Evolutionary conservation across 1,140 invertebrate species (phyloP), one percentile per base, ranked within the genome.

Genomic region (Chymomyza costata): DNA sequence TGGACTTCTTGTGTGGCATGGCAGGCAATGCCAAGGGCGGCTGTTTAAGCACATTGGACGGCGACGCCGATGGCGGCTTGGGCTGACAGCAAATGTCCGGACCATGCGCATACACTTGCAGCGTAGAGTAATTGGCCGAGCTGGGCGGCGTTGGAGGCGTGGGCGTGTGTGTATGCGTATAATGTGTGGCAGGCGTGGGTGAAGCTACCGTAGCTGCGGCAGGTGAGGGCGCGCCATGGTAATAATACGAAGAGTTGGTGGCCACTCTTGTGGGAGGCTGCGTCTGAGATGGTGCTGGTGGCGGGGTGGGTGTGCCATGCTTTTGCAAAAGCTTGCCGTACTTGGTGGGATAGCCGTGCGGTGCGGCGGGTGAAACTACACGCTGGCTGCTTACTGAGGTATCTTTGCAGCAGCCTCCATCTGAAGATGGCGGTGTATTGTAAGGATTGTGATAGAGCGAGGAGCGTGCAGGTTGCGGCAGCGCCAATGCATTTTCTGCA

Each of bases 401-500:
- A 44, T 73, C 62, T 16, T 59, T 25, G 40, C 50, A 51, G 16
- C 41, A 19, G 7, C 10, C 13, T 18, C 15, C 32, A 34, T 48
- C 51, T 6, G 34, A 56, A 21, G 43, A 41, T 14, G 47, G 47
- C 35, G 69, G 48, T 6, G 44, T 53, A 30, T 65, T 81, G 34
- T 81, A 83, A 1, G 81, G 81, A 62, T 83, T 83, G 18, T 73
- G 57, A 55, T 83, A 83, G 1, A 83, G 64, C 39, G 73, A 80
- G 21, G 74, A 52, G 34, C 68, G 45, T 1, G 60, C 35, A 5
- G 15, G 2, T 38, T 10, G 35, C 10, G 35, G 14, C 13, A 25
- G 15, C 1, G 57, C 53, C 2, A 70, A 32, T 7, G 41, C 51
- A 15, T 57, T 18, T 1, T 78, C 71, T 0, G 73, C 28, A 3